phyloP scores from a whole-genome alignment of 2,888 invertebrate species.

The Rotaria sp. region DNA sequence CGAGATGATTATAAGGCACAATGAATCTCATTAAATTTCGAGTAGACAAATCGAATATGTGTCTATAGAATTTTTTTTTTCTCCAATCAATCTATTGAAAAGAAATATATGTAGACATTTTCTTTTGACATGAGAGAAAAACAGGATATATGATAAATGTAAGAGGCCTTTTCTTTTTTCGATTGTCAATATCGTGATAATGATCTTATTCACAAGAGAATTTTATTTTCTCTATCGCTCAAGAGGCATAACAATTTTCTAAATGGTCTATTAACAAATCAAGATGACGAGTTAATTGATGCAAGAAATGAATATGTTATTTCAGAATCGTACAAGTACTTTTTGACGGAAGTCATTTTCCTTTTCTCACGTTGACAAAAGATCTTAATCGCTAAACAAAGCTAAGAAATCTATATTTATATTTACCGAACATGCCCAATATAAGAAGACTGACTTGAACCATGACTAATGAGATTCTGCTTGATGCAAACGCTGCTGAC shows the following conservation, averaged over 20 bases:
- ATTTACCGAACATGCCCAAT: not conserved
- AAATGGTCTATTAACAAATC: not conserved
- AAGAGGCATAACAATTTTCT: not conserved
- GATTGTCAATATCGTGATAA: not conserved
- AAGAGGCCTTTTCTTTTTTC: not conserved
- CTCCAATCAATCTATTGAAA: not conserved
- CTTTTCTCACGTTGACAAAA: not conserved
- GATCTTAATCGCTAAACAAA: not conserved
- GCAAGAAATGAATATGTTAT: not conserved
- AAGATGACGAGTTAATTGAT: not conserved
- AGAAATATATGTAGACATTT: not conserved
- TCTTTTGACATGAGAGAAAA: not conserved
- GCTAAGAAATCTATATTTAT: not conserved
- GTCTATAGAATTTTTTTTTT: not conserved
- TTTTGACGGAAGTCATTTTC: not conserved
- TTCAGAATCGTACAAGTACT: not conserved
- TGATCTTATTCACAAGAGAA: not conserved
- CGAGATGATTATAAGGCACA: no score
- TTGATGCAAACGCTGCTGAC: not conserved
- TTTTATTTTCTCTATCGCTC: not conserved
- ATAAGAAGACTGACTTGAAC: not conserved
- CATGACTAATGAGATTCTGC: not conserved
- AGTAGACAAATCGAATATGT: no score
- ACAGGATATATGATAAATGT: not conserved
- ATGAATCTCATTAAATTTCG: no score